Base-by-base conservation (phyloP, 2,888 invertebrate genomes). In the Folsomia candida region DNA sequence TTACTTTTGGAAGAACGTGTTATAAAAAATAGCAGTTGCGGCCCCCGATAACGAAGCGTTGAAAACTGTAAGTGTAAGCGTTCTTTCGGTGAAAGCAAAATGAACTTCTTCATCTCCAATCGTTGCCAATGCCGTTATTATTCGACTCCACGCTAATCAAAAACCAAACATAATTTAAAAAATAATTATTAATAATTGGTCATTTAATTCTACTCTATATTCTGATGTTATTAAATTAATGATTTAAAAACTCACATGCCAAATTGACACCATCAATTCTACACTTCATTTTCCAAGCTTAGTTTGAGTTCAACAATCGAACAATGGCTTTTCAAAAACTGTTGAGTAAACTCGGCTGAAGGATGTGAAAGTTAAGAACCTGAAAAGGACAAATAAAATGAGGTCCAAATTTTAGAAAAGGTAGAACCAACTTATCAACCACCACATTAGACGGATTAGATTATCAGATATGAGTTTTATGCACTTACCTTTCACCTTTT, bases 51-150 rank as follows among this genome's bases (percentile, higher is more conserved):
- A 26, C 2, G 78, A 72, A 3, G 72, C 47, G 57, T 77, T 74
- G 22, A 64, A 57, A 0, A 75, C 70, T 1, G 69, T 70, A 18
- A 78, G 24, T 0, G 73, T 73, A 64, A 78, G 51, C 2, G 71
- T 67, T 1, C 26, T 57, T 1, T 68, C 67, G 9, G 69, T 74
- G 51, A 74, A 73, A 9, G 64, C 67, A 37, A 79, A 76, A 28
- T 73, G 73, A 27, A 79, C 62, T 6, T 76, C 76, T 14, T 68
- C 70, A 26, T 78, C 79, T 20, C 76, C 77, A 2, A 72, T 61
- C 9, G 69, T 59, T 2, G 69, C 67, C n/a, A 79, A 29, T 9
- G 71, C 72, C 37, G 75, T 75, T n/a, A 79, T 71, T 0, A 68
- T 58, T 11, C 69, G 70, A 22, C 75, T 75, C 79, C 79, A 79